Evolutionary conservation across 2,113 vertebrate genomes (phyloP), one percentile per base, ranked within the genome.

Genomic region (Buteo buteo): DNA sequence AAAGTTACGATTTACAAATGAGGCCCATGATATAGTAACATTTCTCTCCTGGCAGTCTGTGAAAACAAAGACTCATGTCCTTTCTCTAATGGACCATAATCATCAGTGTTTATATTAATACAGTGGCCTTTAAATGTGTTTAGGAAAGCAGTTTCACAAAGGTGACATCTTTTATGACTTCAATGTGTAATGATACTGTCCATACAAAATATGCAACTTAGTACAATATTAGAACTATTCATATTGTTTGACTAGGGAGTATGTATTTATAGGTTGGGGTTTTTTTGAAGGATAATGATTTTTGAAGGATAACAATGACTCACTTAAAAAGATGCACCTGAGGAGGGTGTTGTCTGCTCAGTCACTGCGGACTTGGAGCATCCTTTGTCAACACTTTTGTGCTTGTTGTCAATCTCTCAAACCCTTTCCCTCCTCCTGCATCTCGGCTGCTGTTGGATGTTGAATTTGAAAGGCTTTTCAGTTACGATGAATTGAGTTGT

Each of bases 231-330:
- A 47, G 19, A 47, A 47, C 45, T 47, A 47, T 20, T 47, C 9
- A 47, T 47, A 47, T 47, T 20, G 19, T 47, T 59, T 62, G n/a
- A 36, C 8, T 49, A 13, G 22, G 7, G 25, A 71, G 6, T 31
- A 7, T 61, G 7, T 85, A 49, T 73, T 71, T 54, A 7, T 26
- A n/a, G 42, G 3, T 0, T 2, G 4, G 4, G 0, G 1, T 26
- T 36, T 62, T 61, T 78, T 57, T 14, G 7, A 65, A 85, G 45
- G 50, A 28, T 49, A 18, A 17, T 66, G 17, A 16, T 58, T 59
- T 61, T 71, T n/a, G 15, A 73, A 87, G 57, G 52, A 11, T 52
- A 52, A 21, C 29, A 62, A 11, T 13, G 54, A 16, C 26, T 72
- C 3, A 8, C 36, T 67, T 42, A 38, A 86, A 58, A 93, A 47